Base-by-base conservation (phyloP, 2,888 invertebrate species). In the Drosophila parthenogenetica region DNA sequence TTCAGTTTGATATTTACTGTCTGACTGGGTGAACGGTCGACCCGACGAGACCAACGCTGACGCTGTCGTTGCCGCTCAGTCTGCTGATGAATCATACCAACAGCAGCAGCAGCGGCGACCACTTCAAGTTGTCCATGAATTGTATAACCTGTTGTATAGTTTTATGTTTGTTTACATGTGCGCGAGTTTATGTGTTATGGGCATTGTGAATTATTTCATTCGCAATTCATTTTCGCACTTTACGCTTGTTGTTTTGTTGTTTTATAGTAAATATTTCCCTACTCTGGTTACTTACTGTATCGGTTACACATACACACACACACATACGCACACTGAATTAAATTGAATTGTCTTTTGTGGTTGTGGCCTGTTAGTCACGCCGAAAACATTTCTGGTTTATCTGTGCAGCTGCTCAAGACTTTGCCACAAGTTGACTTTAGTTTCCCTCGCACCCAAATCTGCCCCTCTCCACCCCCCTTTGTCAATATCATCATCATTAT, bases 51-150 rank as follows among this genome's bases (percentile, higher is more conserved):
- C 51, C 19, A 32, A 43, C 35, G 4, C 35, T 35, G 35, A 35
- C 51, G 62, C 17, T 58, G 35, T 19, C 43, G 55, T 19, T 22
- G 57, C 37, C 51, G 62, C 25, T 58, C 58, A 48, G 40, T 57
- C 16, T 59, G 62, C 60, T 79, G 79, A 70, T 79, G 79, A 81
- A 48, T 81, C 81, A 81, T 59, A 16, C 29, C 73, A 65, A 48
- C 62, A 42, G 50, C 63, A 51, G 62, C 58, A 59, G 35, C 48
- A 37, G 19, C 78, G 49, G 61, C 67, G 67, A 59, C 79, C 77
- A 76, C 54, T 74, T 73, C 66, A 65, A 73, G 78, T 69, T 83
- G 84, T 84, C 89, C 87, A 85, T 85, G 89, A 89, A 89, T 84
- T 87, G 77, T 69, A 83, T 83, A 83, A 83, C 80, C 83, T 75